A percentile compares a stretch with the other conserved stretches of the same genome.
Evolutionary conservation across 1,140 invertebrate genomes (phyloP).

Genomic region (Drosophila ironensis): DNA sequence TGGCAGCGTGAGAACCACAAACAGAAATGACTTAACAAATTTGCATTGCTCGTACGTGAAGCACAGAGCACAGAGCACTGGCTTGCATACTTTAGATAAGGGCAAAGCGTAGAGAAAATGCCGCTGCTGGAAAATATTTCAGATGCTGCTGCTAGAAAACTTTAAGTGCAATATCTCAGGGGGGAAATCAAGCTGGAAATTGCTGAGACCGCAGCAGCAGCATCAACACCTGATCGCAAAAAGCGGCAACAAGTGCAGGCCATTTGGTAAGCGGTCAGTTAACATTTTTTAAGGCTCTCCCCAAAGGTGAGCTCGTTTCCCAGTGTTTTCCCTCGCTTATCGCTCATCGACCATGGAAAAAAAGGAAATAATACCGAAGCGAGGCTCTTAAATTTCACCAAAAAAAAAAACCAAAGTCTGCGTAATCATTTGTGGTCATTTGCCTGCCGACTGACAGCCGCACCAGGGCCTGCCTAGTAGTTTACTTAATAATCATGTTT

Average conservation of each 20-base stretch:
- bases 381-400: slow-evolving; percentile 33
- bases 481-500: slow-evolving; percentile 75
- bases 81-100: slow-evolving; percentile 73
- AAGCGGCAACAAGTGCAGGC: slow-evolving; percentile 60
- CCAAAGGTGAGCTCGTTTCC: slow-evolving; percentile 63
- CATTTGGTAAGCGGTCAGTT: slow-evolving; percentile 47
- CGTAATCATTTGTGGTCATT: slow-evolving; percentile 74
- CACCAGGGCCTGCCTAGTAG: slow-evolving; percentile 34
- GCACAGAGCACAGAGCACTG: too few relatives aligned
- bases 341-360: not conserved
- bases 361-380: not conserved
- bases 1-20: slow-evolving; percentile 77
- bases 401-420: slow-evolving; percentile 49
- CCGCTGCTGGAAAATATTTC: slow-evolving; percentile 65
- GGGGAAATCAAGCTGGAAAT: slow-evolving; percentile 62
- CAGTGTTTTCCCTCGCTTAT: slow-evolving; percentile 47
- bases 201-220: slow-evolving; percentile 23
- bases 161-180: slow-evolving; percentile 71
- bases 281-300: slow-evolving; percentile 37
- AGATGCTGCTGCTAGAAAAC: slow-evolving; percentile 62
- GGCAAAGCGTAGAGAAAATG: slow-evolving; percentile 66
- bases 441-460: slow-evolving; percentile 45
- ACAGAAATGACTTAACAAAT: slow-evolving; percentile 79
- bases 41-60: slow-evolving; percentile 53
- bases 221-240: slow-evolving; percentile 72